Conservation (phyloP, 2,113 vertebrate genomes). For the Uropsilus gracilis region DNA sequence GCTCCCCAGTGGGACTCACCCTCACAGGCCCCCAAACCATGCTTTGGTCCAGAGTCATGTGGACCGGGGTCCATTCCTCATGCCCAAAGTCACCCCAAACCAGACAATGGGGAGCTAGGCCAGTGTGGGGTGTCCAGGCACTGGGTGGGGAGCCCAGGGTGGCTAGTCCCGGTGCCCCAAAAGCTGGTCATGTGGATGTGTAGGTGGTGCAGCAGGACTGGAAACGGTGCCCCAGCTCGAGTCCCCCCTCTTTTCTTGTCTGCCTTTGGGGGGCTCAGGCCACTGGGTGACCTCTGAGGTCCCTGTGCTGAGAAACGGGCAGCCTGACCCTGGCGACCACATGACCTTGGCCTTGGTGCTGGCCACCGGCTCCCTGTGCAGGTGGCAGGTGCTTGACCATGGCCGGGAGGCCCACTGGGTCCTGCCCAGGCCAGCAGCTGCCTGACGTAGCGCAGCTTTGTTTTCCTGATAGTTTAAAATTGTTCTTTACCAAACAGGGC, state of each 20-base stretch:
- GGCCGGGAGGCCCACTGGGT: too few relatives aligned
- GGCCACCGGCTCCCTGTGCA: too few relatives aligned
- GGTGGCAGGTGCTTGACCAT: neutral
- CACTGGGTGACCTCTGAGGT: neutral
- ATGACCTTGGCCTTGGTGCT: fast-evolving
- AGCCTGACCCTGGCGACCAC: too few relatives aligned
- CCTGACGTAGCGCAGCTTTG: fast-evolving
- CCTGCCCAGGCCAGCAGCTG: neutral
- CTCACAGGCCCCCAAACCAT: fast-evolving
- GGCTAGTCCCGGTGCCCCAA: neutral
- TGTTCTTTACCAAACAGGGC: neutral
- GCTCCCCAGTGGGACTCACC: neutral
- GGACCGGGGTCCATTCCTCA: neutral
- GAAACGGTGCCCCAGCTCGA: fast-evolving
- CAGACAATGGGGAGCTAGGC: fast-evolving
- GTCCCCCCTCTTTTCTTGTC: neutral
- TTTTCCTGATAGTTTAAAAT: neutral
- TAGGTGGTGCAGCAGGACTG: neutral
- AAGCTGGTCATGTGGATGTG: fast-evolving
- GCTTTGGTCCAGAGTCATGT: neutral
- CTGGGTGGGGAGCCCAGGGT: too few relatives aligned
- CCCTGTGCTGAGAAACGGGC: neutral
- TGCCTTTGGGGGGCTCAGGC: neutral
- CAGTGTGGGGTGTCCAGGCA: neutral
- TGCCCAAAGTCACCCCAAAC: neutral